Percentiles rank a stretch among this genome's conserved stretches.
Evolutionary conservation across 2,113 vertebrate genomes (phyloP).

Genomic region (Phodopus roborovskii): DNA sequence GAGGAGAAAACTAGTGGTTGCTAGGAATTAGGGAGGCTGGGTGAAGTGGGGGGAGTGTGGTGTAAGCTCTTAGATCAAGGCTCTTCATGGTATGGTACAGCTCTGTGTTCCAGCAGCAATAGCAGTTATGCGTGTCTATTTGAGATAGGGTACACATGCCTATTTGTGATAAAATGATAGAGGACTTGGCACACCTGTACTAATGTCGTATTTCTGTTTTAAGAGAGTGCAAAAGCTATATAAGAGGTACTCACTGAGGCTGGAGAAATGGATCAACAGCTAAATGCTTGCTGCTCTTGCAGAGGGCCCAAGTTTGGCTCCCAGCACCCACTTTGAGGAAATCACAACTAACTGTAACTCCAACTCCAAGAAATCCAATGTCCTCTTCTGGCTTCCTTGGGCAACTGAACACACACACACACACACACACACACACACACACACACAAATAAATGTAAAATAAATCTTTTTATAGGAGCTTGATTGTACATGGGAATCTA

Average conservation of each 20-base stretch:
- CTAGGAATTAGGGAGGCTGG: background rate
- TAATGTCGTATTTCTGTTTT: background rate
- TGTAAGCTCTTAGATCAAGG: background rate
- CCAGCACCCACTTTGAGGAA: background rate
- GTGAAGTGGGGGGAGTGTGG: background rate
- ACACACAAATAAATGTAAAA: background rate
- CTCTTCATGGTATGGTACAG: background rate
- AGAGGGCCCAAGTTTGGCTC: background rate
- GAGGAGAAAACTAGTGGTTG: background rate
- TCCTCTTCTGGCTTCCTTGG: background rate
- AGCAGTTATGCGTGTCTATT: too few relatives aligned
- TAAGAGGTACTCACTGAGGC: background rate
- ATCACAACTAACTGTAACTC: background rate
- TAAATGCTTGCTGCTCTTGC: background rate
- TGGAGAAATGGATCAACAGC: background rate
- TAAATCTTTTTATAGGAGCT: too few relatives aligned
- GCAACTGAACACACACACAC: background rate
- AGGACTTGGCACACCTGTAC: background rate
- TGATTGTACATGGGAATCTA: background rate
- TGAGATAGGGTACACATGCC: background rate
- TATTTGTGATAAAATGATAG: background rate
- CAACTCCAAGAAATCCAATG: background rate
- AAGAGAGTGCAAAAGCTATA: background rate
- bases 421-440: background rate
- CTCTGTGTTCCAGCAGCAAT: rapidly evolving